Conservation (phyloP, 2,888 invertebrate genomes). For the Yponomeuta evonymella region DNA sequence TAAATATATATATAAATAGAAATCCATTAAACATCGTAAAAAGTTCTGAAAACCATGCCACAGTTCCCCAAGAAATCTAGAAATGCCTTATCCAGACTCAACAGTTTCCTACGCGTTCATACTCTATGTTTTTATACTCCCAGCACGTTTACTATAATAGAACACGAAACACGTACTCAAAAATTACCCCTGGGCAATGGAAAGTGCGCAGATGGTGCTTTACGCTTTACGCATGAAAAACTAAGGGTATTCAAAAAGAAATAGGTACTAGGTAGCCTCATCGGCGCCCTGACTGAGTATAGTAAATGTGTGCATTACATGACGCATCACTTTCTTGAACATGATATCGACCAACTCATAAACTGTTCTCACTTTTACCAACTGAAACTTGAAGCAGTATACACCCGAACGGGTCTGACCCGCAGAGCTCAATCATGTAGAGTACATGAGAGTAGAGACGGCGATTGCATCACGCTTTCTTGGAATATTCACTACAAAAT, state of each 20-base stretch:
- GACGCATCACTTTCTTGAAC: background rate
- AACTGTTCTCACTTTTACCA: no score
- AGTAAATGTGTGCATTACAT: background rate
- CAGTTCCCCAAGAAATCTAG: no score
- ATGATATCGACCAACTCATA: no score
- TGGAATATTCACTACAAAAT: background rate
- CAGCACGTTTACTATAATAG: slow-evolving; percentile 12
- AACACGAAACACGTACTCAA: slow-evolving; percentile 11
- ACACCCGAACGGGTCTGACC: no score
- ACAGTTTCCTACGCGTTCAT: background rate
- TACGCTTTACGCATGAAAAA: slow-evolving; percentile 1
- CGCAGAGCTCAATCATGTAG: no score
- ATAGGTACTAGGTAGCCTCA: background rate
- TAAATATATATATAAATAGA: no score
- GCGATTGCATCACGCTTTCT: no score
- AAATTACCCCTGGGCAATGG: slow-evolving; percentile 12
- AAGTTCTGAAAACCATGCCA: no score
- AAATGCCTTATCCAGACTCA: background rate
- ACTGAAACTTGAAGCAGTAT: no score
- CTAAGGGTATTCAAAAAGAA: background rate
- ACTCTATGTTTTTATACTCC: background rate
- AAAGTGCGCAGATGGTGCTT: background rate
- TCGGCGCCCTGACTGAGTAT: background rate
- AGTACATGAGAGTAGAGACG: no score
- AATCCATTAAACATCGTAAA: no score